A percentile compares a stretch with the other conserved stretches of the same genome.
Evolutionary conservation across 2,797 vertebrate genomes (phyloP).

Genomic region (Microctenopoma lineatum): DNA sequence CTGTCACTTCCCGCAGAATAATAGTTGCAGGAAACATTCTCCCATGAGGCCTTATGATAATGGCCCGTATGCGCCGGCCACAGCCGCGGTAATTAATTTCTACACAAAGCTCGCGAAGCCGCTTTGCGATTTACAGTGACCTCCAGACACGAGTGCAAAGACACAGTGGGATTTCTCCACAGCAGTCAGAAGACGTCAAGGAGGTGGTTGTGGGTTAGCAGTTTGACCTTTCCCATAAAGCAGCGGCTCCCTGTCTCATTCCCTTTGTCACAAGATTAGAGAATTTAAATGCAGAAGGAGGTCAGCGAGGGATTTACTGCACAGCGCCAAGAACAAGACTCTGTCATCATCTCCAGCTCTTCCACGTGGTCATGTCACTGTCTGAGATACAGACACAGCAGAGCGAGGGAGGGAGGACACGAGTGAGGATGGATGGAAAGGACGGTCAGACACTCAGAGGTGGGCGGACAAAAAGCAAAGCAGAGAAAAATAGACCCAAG

Average conservation of each 20-base stretch:
- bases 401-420: background rate
- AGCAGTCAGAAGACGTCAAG: slow-evolving; percentile 1
- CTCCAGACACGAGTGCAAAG: slow-evolving; percentile 65
- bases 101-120: slow-evolving; percentile 54
- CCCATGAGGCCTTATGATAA: slow-evolving; percentile 67
- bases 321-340: background rate
- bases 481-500: background rate
- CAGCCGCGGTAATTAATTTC: slow-evolving; percentile 68
- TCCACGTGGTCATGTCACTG: background rate
- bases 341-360: slow-evolving; percentile 8
- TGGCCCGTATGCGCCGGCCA: slow-evolving; percentile 53
- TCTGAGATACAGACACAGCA: background rate
- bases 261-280: slow-evolving; percentile 52
- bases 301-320: slow-evolving; percentile 29
- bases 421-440: background rate
- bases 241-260: slow-evolving; percentile 22
- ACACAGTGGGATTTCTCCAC: slow-evolving; percentile 44
- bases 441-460: background rate
- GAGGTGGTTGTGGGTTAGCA: slow-evolving; percentile 15
- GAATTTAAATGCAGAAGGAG: slow-evolving; percentile 45
- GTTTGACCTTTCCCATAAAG: slow-evolving; percentile 59
- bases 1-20: slow-evolving; percentile 57
- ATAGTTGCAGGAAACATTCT: slow-evolving; percentile 54
- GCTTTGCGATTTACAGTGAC: slow-evolving; percentile 49
- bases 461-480: background rate